Evolutionary conservation across 2,113 vertebrate genomes (phyloP).

Genomic region (Oryzias curvinotus): DNA sequence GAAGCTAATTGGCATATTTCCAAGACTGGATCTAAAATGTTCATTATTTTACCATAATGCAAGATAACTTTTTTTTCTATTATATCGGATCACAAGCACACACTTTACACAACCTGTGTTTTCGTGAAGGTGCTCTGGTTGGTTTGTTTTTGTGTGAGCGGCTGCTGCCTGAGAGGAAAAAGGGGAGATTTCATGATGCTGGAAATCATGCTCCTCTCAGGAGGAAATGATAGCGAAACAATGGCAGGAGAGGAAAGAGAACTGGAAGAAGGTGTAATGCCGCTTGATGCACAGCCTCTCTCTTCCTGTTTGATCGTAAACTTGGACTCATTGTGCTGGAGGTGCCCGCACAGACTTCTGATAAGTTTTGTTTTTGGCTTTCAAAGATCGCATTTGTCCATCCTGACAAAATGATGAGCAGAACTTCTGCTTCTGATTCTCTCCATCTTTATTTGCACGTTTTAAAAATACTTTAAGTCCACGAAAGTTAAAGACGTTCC

Average conservation of each 20-base stretch:
- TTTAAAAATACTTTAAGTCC: too few species aligned
- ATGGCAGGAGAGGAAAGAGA: slow-evolving; percentile 7
- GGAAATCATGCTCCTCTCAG: background rate
- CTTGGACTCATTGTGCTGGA: slow-evolving; percentile 24
- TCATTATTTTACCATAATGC: too few species aligned
- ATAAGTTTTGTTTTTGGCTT: slow-evolving; percentile 24
- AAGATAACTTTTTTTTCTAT: too few species aligned
- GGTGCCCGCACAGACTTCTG: slow-evolving; percentile 35
- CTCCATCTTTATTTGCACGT: too few species aligned
- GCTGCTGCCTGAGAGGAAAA: too few species aligned
- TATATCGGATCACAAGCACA: too few species aligned
- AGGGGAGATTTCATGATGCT: background rate
- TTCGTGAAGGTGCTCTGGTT: background rate
- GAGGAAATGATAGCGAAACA: slow-evolving; percentile 17
- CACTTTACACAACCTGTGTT: background rate
- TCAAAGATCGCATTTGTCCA: slow-evolving; percentile 44
- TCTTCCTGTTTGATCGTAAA: slow-evolving; percentile 53
- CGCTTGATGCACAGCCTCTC: slow-evolving; percentile 26
- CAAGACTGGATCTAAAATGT: too few species aligned
- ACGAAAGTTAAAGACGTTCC: too few species aligned
- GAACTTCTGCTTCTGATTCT: slow-evolving; percentile 6
- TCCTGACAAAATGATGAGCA: slow-evolving; percentile 44
- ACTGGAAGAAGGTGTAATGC: slow-evolving; percentile 8
- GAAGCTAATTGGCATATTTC: too few species aligned
- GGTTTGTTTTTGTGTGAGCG: background rate